Evolutionary conservation across 2,113 vertebrate genomes (phyloP), one percentile per base, ranked within the genome.

Genomic region (Geococcyx californianus): DNA sequence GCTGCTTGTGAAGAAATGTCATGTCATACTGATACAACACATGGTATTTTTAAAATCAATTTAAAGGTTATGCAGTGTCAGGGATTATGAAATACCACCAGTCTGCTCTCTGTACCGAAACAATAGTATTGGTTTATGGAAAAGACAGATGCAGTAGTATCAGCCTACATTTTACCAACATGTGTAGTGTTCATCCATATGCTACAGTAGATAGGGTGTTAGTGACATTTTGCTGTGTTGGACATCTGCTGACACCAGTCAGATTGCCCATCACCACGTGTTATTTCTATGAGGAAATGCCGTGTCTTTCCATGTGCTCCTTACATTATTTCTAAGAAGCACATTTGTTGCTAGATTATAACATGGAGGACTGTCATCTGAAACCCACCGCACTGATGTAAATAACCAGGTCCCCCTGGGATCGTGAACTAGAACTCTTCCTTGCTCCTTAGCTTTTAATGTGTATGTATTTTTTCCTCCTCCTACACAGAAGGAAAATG

Each of bases 111-210:
- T 66, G 33, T 40, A 84, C 54, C 52, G 54, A 95, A 91, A 89
- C 66, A 92, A 74, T 47, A 76, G 40, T 66, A 24, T 3, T 75
- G 60, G 67, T 68, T 96, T 92, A 51, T 85, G 83, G 63, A 74
- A 70, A 83, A 78, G 90, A 90, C 94, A 96, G 85, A 96, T 90
- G 92, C 82, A 87, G 55, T 74, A 84, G 33, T 74, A 74, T 38
- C 73, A 91, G 33, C 58, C 80, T 73, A 4, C 69, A 29, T 86
- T 83, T 76, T 73, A 38, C 38, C 49, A 64, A 42, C 0, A 0
- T 24, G 51, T 34, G 7, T 6, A 45, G 31, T 17, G 2, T 85
- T 93, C 31, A 51, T 63, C 38, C 59, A 11, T 74, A 55, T 60
- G 45, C 55, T 67, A 24, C 25, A 36, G 49, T 58, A 87, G 75